Base-by-base conservation (phyloP, 2,797 vertebrate species). In the Garrulus glandarius region DNA sequence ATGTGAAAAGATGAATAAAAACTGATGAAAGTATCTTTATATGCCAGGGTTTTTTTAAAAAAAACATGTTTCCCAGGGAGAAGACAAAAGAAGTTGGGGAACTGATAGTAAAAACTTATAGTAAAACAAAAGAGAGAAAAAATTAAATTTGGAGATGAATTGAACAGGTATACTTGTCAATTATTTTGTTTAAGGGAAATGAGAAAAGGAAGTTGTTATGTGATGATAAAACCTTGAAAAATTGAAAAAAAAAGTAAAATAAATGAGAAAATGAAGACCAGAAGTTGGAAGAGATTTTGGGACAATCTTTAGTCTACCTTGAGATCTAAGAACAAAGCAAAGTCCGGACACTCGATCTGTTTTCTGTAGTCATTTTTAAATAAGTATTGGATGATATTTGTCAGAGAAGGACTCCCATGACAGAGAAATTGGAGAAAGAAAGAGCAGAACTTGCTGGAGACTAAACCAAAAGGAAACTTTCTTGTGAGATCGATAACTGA, bases 31-130 rank as follows among this genome's bases (percentile, higher is more conserved):
- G 1, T 32, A 34, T 20, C 29, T 87, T 12, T 43, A 10, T 37
- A 32, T 43, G 13, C 15, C 7, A 71, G 13, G 1, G 0, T 0
- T 30, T 52, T 71, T 64, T 56, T 8, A 29, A 69, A 68, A 69
- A 68, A 70, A 9, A 0, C 14, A 6, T 26, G 5, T 53, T 92
- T 57, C 29, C 8, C 1, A 26, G 30, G 27, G 2, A 46, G 30
- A 9, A 67, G 10, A 20, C 4, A 46, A 11, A 47, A 37, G 11
- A 64, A 2, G 1, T 2, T 39, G 17, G 5, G 50, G 14, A 81
- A 50, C 16, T 5, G 16, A 2, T 15, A 55, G 19, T n/a, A n/a
- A n/a, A 69, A 72, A 20, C 14, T 64, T 53, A 43, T 0, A 55
- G 9, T 39, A 50, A 86, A 80, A 36, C 3, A 80, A 80, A 74